These are phyloP conservation scores for Thamnaconus septentrionalis DNA, from an alignment of 2,113 vertebrate genomes.

Conservation along the genomic window DNA sequence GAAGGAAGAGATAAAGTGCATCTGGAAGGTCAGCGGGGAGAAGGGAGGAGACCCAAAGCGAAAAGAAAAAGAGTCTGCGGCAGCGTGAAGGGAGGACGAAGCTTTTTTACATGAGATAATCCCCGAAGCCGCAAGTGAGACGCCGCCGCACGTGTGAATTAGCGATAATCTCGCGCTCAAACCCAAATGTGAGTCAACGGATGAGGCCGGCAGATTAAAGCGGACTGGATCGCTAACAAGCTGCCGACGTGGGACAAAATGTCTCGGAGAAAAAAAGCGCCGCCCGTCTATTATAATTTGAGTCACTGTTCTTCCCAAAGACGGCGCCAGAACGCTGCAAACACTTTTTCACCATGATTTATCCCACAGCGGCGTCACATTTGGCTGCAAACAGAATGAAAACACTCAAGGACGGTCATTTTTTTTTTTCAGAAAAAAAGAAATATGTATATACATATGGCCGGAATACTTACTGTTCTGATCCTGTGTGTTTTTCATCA, in stretches of 20 bases:
- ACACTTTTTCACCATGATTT: background rate
- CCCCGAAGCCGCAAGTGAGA: conserved; percentile 57
- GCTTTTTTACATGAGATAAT: conserved; percentile 75
- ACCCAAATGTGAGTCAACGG: conserved; percentile 40
- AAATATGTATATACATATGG: background rate
- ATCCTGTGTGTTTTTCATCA: conserved; percentile 87
- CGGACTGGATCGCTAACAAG: conserved; percentile 33
- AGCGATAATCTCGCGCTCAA: conserved; percentile 63
- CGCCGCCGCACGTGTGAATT: conserved; percentile 48
- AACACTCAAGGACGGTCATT: conserved; percentile 3
- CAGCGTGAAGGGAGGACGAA: conserved; percentile 51
- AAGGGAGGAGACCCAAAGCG: conserved; percentile 6
- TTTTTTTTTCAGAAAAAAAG: background rate
- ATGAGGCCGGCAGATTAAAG: conserved; percentile 48
- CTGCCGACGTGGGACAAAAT: conserved; percentile 1
- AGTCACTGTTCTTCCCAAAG: background rate
- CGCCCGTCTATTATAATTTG: conserved; percentile 46
- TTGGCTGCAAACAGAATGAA: background rate
- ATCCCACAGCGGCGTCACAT: too few relatives aligned
- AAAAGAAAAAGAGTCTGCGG: conserved; percentile 36
- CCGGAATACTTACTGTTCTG: conserved; percentile 82
- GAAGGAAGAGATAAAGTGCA: background rate
- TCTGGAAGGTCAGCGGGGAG: background rate
- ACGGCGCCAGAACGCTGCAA: conserved; percentile 7
- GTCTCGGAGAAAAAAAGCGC: conserved; percentile 42